Evolutionary conservation across 2,797 vertebrate species (phyloP), one percentile per base, ranked within the genome.

Genomic region (Paedocypris micromegethes): DNA sequence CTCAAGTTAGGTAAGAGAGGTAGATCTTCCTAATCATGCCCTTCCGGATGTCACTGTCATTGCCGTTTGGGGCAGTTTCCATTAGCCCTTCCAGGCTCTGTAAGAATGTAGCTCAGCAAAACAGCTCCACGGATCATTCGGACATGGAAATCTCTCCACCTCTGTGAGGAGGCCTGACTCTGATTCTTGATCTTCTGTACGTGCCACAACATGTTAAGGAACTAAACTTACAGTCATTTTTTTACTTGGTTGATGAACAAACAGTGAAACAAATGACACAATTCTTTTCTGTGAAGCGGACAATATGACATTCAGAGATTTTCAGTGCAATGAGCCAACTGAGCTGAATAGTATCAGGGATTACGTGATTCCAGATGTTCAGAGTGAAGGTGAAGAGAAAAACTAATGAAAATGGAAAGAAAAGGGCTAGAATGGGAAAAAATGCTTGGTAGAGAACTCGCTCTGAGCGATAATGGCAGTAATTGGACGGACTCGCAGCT

Each of bases 401-500:
- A 50, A 53, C 69, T 70, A 70, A 70, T 70, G 52, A 70, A 66
- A 66, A 66, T 58, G 50, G 64, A 73, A 43, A 63, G 58, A 75
- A 70, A 66, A 51, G 5, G n/a, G 23, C 49, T 44, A 66, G 44
- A 66, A 59, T 59, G 43, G 64, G 63, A 37, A 66, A 23, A 51
- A 60, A 55, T 64, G 68, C 53, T 70, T 70, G 56, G 45, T 23
- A 2, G 39, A 39, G 58, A 70, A 49, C 39, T 61, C 49, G 57
- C 45, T 77, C 61, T 78, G 77, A 59, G 84, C 86, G 88, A 89
- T 89, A 90, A 89, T 88, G 85, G 84, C 84, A 83, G 85, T 88
- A 88, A 89, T 90, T 89, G 87, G 86, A 89, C 82, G 81, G 87
- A 89, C 84, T 89, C 82, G 79, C 87, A 79, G 87, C 82, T 51